These are phyloP conservation scores for Lytechinus pictus DNA, from an alignment of 35 echinoderm and acorn worm species.

Conservation along the genomic window DNA sequence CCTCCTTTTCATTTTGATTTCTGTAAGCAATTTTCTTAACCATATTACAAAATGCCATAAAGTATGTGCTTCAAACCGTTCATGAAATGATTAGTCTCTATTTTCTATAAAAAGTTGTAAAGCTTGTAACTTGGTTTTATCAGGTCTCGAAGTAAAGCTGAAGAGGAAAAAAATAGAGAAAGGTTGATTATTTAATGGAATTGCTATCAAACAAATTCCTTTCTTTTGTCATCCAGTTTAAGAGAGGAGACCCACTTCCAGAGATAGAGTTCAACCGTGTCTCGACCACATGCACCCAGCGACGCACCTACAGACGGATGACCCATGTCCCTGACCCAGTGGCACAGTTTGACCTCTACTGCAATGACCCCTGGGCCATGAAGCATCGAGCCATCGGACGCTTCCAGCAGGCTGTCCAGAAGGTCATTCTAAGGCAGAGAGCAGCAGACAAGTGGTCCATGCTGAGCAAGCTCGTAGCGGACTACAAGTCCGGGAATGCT, in stretches of 20 bases:
- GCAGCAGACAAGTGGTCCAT: conserved; percentile 67
- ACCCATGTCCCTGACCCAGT: conserved; percentile 48
- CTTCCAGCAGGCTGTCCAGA: conserved; percentile 87
- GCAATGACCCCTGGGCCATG: conserved; percentile 89
- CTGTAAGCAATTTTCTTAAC: no score
- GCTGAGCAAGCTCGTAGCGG: conserved; percentile 78
- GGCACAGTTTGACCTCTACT: conserved; percentile 82
- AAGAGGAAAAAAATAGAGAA: no score
- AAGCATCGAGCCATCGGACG: conserved; percentile 82
- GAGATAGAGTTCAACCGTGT: conserved; percentile 86
- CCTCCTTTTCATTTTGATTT: neutral
- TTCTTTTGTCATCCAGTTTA: conserved; percentile 65
- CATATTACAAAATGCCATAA: no score
- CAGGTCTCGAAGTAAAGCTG: no score
- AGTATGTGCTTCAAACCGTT: no score
- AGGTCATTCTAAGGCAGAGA: conserved; percentile 83
- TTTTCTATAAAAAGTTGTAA: no score
- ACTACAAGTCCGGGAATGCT: conserved; percentile 77
- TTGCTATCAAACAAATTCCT: no score
- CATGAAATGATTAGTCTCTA: no score
- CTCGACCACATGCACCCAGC: conserved; percentile 64
- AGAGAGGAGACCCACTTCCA: conserved; percentile 90
- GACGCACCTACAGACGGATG: conserved; percentile 74
- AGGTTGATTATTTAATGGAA: no score
- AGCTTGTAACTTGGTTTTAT: no score